phyloP scores from a whole-genome alignment of 2,888 invertebrate genomes.

The Cryptocheilus praepositus region DNA sequence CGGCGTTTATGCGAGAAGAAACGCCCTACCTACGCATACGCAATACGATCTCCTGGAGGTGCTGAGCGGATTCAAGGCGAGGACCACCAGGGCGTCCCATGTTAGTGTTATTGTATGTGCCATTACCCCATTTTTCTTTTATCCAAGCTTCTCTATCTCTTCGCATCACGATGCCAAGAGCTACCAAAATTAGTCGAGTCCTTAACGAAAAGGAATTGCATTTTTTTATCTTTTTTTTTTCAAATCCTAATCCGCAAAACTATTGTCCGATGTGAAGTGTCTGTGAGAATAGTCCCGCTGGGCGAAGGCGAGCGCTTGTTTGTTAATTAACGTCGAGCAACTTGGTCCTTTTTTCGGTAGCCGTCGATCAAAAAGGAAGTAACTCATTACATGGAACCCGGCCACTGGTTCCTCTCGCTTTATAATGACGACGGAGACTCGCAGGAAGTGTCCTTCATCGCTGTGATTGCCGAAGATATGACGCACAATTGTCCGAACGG shows the following conservation, averaged over 20 bases:
- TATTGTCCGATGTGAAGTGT: conserved; percentile 1
- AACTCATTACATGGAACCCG: conserved; percentile 96
- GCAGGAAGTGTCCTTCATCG: conserved; percentile 90
- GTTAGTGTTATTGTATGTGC: conserved; percentile 80
- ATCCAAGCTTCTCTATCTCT: conserved; percentile 22
- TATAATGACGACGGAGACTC: conserved; percentile 97
- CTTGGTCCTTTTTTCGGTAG: conserved; percentile 73
- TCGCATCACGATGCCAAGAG: not conserved
- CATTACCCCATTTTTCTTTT: conserved; percentile 37
- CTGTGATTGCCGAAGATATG: conserved; percentile 92
- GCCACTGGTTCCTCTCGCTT: conserved; percentile 96
- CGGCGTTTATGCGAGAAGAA: conserved; percentile 95
- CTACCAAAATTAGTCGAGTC: not conserved
- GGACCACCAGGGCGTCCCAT: conserved; percentile 89
- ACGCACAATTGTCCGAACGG: conserved; percentile 97
- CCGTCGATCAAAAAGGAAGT: conserved; percentile 93
- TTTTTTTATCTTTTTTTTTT: conserved; percentile 22
- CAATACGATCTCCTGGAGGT: conserved; percentile 97
- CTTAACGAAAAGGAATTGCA: too few species aligned
- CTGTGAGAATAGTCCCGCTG: not conserved
- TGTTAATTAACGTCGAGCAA: conserved; percentile 1
- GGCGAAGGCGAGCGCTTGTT: not conserved
- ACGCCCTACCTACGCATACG: conserved; percentile 96
- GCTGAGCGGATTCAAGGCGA: conserved; percentile 90
- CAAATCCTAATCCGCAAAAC: conserved; percentile 7